Conservation (phyloP, 1,140 invertebrate species). For the Drosophila kanapiae region DNA sequence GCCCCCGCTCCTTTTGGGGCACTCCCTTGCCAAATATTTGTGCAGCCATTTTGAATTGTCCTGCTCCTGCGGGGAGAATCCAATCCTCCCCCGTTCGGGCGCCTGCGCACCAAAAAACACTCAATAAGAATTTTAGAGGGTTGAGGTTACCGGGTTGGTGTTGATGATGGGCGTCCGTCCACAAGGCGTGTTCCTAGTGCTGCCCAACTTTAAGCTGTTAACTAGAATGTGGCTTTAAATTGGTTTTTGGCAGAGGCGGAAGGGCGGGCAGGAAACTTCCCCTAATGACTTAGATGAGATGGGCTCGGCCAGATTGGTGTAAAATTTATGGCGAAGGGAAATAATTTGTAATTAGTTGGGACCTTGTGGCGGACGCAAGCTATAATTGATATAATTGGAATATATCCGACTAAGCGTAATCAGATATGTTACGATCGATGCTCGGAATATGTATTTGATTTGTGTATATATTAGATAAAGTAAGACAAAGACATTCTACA, state of each 20-base stretch:
- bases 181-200: conserved; percentile 19
- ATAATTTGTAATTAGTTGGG: conserved; percentile 11
- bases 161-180: conserved; percentile 7
- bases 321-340: conserved; percentile 5
- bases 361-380: background rate
- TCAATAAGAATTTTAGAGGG: conserved; percentile 6
- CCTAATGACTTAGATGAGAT: conserved; percentile 30
- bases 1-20: conserved; percentile 13
- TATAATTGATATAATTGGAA: conserved; percentile 10
- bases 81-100: conserved; percentile 44
- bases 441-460: no score
- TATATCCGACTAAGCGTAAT: background rate
- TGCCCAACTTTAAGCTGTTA: conserved; percentile 30
- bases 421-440: no score
- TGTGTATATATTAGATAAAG: no score
- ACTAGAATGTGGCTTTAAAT: conserved; percentile 40
- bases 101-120: conserved; percentile 58
- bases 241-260: background rate
- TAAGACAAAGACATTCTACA: no score
- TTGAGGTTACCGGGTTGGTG: background rate
- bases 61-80: conserved; percentile 41
- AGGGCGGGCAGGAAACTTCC: background rate
- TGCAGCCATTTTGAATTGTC: conserved; percentile 80
- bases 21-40: conserved; percentile 80
- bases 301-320: conserved; percentile 11